These are phyloP conservation scores for Mustela lutreola DNA, from an alignment of 2,113 vertebrate species.

Conservation along the genomic window DNA sequence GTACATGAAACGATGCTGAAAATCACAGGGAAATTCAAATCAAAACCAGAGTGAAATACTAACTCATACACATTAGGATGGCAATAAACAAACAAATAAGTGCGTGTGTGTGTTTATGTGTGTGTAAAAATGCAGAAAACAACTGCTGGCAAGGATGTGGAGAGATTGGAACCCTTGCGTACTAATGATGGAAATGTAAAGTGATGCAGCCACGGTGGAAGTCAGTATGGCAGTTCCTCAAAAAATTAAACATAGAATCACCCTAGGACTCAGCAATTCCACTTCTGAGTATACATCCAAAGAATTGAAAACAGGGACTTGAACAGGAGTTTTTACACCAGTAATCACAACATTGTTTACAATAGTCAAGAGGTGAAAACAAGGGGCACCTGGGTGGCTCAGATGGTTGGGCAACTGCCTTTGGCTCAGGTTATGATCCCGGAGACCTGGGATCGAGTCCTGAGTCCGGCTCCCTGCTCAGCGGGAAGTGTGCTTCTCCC, in stretches of 20 bases:
- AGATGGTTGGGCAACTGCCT: too few species aligned
- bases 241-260: constrained; percentile 6
- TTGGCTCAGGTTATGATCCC: too few species aligned
- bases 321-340: background rate
- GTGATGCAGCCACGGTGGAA: background rate
- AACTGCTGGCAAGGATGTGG: background rate
- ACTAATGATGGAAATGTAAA: background rate
- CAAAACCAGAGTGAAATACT: background rate
- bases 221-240: background rate
- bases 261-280: background rate
- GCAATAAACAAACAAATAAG: background rate
- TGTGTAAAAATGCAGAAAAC: background rate
- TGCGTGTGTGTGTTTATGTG: background rate
- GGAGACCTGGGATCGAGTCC: too few species aligned
- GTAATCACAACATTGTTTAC: background rate
- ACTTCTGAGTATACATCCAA: background rate
- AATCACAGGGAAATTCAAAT: background rate
- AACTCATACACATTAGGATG: background rate
- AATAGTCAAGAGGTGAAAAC: background rate
- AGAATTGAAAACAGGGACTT: background rate
- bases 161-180: background rate
- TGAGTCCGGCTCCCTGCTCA: too few species aligned
- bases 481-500: too few species aligned
- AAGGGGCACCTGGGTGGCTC: too few species aligned
- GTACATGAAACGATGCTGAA: background rate